Percentiles rank a stretch among this genome's conserved stretches.
Conservation (phyloP, 2,113 vertebrate species). For the Pangasianodon hypophthalmus region DNA sequence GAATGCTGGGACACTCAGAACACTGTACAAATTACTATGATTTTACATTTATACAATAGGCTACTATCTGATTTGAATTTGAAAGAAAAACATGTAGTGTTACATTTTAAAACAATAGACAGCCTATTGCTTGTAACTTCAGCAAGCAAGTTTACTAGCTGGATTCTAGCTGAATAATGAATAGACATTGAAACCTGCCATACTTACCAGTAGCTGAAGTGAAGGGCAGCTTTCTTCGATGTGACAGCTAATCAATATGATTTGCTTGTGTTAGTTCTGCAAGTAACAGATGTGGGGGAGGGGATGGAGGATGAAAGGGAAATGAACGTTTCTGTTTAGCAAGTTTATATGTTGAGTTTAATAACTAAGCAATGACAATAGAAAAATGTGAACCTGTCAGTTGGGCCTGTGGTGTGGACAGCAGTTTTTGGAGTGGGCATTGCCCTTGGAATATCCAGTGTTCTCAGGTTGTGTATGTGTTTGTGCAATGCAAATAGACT, state of each 20-base stretch:
- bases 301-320: neutral
- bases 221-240: neutral
- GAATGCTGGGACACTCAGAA: too few species aligned
- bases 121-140: neutral
- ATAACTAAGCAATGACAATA: neutral
- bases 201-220: neutral
- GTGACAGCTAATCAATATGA: neutral
- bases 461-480: neutral
- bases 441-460: neutral
- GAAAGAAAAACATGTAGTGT: too few species aligned
- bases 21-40: too few species aligned
- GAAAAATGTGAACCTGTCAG: neutral
- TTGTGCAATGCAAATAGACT: neutral
- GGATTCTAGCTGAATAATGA: neutral
- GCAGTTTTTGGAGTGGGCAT: neutral
- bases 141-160: neutral
- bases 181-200: neutral
- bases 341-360: neutral
- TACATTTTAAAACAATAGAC: too few species aligned
- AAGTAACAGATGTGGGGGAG: neutral
- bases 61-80: too few species aligned
- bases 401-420: neutral
- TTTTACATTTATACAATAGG: too few species aligned
- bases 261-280: neutral
- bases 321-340: neutral